A percentile compares a stretch with the other conserved stretches of the same genome.
Conservation (phyloP, 2,113 vertebrate genomes). For the Bos javanicus region DNA sequence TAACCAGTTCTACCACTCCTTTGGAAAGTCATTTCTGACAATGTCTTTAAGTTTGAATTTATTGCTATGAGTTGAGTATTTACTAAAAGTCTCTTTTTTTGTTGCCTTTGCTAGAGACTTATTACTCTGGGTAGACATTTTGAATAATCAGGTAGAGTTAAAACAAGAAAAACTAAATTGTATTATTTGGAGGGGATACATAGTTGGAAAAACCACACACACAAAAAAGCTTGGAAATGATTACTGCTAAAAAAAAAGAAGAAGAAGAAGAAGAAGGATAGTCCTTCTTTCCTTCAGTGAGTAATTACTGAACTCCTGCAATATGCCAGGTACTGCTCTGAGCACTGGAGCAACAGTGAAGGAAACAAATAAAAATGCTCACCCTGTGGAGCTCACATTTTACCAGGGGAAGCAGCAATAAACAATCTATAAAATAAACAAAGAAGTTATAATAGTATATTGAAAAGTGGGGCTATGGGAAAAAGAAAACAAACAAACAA, state of each 20-base stretch:
- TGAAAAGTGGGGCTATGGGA: neutral
- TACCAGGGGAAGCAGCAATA: neutral
- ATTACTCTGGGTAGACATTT: neutral
- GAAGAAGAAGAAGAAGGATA: neutral
- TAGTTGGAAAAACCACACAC: neutral
- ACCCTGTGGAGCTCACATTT: neutral
- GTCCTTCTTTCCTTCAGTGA: neutral
- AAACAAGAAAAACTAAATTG: neutral
- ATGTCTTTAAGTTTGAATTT: neutral
- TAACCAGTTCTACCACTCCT: neutral
- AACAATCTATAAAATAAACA: neutral
- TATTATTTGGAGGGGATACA: neutral
- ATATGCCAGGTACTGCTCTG: neutral
- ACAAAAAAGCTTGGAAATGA: neutral
- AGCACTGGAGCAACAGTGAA: neutral
- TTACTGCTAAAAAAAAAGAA: neutral
- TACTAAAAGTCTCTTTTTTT: neutral
- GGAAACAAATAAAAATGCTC: neutral
- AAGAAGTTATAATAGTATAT: neutral
- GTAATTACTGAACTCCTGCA: neutral
- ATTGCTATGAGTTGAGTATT: neutral
- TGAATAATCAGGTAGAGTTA: neutral
- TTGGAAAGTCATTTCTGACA: neutral
- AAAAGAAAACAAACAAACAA: neutral
- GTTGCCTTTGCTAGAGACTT: neutral